Conservation (phyloP, 2,888 invertebrate species). For the Caenorhabditis angaria region DNA sequence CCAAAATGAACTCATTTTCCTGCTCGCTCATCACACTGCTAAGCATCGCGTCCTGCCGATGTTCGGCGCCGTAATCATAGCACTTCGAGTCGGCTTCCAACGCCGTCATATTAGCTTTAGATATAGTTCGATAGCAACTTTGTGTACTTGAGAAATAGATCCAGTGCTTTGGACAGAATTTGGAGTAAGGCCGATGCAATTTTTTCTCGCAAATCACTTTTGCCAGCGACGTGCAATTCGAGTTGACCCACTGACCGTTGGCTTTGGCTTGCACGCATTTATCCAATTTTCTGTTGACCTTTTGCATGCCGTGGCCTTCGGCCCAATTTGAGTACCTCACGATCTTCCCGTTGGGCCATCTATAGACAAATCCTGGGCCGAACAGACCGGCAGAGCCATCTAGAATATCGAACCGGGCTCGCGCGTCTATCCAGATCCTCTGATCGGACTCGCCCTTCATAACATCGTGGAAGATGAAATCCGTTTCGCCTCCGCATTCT, state of each 20-base stretch:
- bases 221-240: constrained; percentile 41
- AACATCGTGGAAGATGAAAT: constrained; percentile 44
- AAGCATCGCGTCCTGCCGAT: constrained; percentile 58
- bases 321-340: constrained; percentile 59
- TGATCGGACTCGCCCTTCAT: constrained; percentile 2
- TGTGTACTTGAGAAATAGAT: constrained; percentile 48
- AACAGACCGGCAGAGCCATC: constrained; percentile 59
- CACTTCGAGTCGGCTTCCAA: constrained; percentile 60
- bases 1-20: constrained; percentile 57
- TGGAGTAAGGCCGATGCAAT: constrained; percentile 43
- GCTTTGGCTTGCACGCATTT: constrained; percentile 50
- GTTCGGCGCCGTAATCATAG: constrained; percentile 49
- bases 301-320: constrained; percentile 39
- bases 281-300: constrained; percentile 28
- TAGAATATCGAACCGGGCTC: constrained; percentile 60
- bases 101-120: constrained; percentile 54
- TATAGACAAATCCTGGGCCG: constrained; percentile 60
- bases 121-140: constrained; percentile 52
- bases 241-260: constrained; percentile 55
- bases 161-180: constrained; percentile 58
- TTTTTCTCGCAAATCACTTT: constrained; percentile 57
- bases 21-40: constrained; percentile 48
- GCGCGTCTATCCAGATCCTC: constrained; percentile 56
- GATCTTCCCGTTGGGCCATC: constrained; percentile 61
- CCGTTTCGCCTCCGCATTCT: constrained; percentile 56